Base-by-base conservation (phyloP, 92 coral and sea anemone species). In the Meandrina meandrites region DNA sequence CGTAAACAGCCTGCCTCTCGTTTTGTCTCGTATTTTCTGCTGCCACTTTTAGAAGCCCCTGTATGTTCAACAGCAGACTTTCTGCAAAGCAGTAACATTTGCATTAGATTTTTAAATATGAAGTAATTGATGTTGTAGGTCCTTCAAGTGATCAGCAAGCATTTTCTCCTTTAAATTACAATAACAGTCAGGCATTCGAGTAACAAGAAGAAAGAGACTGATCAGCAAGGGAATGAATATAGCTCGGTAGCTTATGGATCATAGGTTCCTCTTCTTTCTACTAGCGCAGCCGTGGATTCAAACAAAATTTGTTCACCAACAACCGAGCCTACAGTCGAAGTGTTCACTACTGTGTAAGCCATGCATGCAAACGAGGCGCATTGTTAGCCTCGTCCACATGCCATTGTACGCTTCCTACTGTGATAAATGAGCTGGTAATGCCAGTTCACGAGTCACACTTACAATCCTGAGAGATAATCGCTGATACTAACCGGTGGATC, bases 11-110 rank as follows among this genome's bases (percentile, higher is more conserved):
- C 75, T 97, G 98, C 54, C 99, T 83, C 74, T 97, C 98, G 58
- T 93, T 91, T 79, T 95, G 98, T 64, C 98, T 85, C 1, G 96
- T 94, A 54, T 93, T 97, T 62, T 97, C 99, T 60, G 96, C 98
- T 1, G 99, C 96, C 36, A 97, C 98, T 67, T 96, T 97, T 76
- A 97, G 87, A 57, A 97, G 86, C 3, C 99, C 99, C 83, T 97
- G 99, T 19, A 97, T 95, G 90, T 97, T 97, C 32, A 91, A 82
- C 80, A 97, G 92, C 80, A 97, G 82, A 28, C 96, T 93, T 80
- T 97, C 99, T 88, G 86, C 42, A 82, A 79, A 24, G 42, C 79
- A 34, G 84, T 69, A 6, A 60, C 8, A 13, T 47, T 45, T 48
- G 45, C 3, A 18, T 11, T 50, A 8, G 22, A 42, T n/a, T n/a